Base-by-base conservation (phyloP, 2,797 vertebrate genomes). In the Argya squamiceps region DNA sequence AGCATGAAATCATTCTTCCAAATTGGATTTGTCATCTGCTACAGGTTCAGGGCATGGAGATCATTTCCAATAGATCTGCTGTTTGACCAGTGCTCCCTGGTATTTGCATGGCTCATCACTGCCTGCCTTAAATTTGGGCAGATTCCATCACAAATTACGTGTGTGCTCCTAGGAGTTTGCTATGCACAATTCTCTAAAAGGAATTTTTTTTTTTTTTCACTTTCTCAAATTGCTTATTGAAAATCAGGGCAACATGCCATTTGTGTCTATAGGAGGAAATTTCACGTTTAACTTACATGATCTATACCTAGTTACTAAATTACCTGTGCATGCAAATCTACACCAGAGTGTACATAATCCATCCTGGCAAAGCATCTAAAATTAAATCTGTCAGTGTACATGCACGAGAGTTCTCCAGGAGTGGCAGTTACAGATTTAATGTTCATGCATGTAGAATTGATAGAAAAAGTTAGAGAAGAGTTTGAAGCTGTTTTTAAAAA, bases 281-380 rank as follows among this genome's bases (percentile, higher is more conserved):
- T 85, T 91, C 71, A 46, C 10, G 11, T 96, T 97, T 91, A 95
- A 79, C 82, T 95, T 89, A 41, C 1, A 9, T 91, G 73, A 85
- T 93, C 89, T 95, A 37, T 92, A 79, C 77, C 80, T 95, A 94
- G 96, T 86, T 74, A 88, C 77, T 96, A 73, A 97, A 94, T 94
- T 95, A 96, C 88, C 88, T 92, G 92, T 94, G 96, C 93, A 79
- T 92, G 80, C 96, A 96, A 84, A 92, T 87, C 85, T 59, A 18
- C 88, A 30, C 84, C 91, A 62, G 2, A 41, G 74, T 86, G 71
- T 84, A 49, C 89, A 59, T 76, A 93, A 94, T 93, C 83, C 90
- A 76, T 91, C 94, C 91, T 46, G 44, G 44, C 13, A 39, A 93
- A 94, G 89, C 88, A 88, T 86, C 91, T 96, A 39, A 95, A 96